These are phyloP conservation scores for Apamea sordens DNA, from an alignment of 2,888 invertebrate genomes.

Conservation along the genomic window DNA sequence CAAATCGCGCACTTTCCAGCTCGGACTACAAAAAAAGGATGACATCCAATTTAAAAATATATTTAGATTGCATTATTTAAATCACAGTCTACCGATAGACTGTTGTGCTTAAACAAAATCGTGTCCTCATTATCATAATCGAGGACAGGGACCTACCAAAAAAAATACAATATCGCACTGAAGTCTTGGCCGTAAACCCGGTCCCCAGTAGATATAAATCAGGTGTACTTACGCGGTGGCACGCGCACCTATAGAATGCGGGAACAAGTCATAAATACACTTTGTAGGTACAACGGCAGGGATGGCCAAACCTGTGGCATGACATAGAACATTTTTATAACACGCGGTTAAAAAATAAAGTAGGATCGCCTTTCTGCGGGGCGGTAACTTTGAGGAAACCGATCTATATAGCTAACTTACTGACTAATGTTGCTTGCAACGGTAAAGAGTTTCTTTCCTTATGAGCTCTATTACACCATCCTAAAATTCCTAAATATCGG, in stretches of 20 bases:
- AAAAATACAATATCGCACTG: slow-evolving; percentile 18
- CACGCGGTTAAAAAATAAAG: neutral
- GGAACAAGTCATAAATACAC: slow-evolving; percentile 54
- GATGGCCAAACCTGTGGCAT: slow-evolving; percentile 15
- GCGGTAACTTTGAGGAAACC: neutral
- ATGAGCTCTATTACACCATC: too few species aligned
- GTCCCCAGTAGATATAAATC: slow-evolving; percentile 51
- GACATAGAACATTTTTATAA: neutral
- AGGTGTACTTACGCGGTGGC: slow-evolving; percentile 47
- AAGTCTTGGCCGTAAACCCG: slow-evolving; percentile 25
- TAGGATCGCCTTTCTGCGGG: neutral
- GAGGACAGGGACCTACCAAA: neutral
- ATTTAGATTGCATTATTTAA: neutral
- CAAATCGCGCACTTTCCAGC: neutral
- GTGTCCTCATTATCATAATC: slow-evolving; percentile 12
- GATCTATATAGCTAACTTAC: neutral
- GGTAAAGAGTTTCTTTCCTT: neutral
- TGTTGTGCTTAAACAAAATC: neutral
- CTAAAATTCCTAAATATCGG: too few species aligned
- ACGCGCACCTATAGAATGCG: slow-evolving; percentile 43
- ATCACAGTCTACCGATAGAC: neutral
- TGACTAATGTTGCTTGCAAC: neutral
- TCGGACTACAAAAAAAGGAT: neutral
- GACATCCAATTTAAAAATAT: neutral
- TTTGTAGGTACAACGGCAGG: slow-evolving; percentile 41